Percentiles rank a stretch among this genome's conserved stretches.
Conservation (phyloP, 1,140 invertebrate genomes). For the Caenorhabditis latens region DNA sequence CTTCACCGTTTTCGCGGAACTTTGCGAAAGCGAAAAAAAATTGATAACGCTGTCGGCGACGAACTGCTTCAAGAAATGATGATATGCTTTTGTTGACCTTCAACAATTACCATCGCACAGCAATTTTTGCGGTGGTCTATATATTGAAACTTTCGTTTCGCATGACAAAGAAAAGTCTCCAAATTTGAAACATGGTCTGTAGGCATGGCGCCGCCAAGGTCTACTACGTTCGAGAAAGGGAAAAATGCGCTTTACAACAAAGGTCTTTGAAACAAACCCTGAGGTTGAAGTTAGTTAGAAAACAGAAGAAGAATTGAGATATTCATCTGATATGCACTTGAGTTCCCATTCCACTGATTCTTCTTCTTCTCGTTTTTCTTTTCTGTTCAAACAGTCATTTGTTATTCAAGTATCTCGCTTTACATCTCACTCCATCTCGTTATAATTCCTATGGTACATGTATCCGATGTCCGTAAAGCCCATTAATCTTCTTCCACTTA, state of each 20-base stretch:
- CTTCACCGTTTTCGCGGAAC: not conserved
- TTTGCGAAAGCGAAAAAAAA: slow-evolving; percentile 1
- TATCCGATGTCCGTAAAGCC: slow-evolving; percentile 49
- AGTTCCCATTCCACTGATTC: not conserved
- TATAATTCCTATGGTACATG: slow-evolving; percentile 53
- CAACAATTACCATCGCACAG: slow-evolving; percentile 47
- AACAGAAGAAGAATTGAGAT: not conserved
- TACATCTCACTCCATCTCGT: slow-evolving; percentile 45
- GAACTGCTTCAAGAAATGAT: slow-evolving; percentile 52
- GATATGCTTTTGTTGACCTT: slow-evolving; percentile 47
- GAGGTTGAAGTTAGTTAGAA: not conserved
- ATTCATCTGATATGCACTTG: slow-evolving; percentile 28
- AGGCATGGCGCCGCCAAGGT: slow-evolving; percentile 32
- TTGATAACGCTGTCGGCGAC: not conserved
- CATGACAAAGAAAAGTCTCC: slow-evolving; percentile 8
- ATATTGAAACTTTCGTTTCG: slow-evolving; percentile 48
- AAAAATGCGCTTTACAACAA: slow-evolving; percentile 31
- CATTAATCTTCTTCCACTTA: slow-evolving; percentile 54
- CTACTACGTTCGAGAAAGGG: slow-evolving; percentile 28
- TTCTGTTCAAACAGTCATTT: slow-evolving; percentile 51
- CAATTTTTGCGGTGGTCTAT: slow-evolving; percentile 50
- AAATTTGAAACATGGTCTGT: slow-evolving; percentile 45
- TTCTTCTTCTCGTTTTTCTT: slow-evolving; percentile 4
- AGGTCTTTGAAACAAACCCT: not conserved
- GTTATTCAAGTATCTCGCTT: slow-evolving; percentile 55